Conservation (phyloP, 2,888 invertebrate species). For the Zygaena filipendulae region DNA sequence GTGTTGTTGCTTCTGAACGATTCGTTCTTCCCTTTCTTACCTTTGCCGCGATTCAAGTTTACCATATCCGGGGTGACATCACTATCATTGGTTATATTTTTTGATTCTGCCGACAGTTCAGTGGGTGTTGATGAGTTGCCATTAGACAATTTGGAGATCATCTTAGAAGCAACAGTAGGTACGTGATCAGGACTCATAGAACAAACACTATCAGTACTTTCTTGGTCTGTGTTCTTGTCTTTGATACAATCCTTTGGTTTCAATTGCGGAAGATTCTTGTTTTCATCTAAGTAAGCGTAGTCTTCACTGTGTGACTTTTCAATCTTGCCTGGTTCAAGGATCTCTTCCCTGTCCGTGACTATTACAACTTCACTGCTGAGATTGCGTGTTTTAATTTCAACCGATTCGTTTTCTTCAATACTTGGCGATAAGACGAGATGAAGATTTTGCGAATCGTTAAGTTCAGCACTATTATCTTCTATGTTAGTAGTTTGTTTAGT, state of each 20-base stretch:
- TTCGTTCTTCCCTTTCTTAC: constrained; percentile 41
- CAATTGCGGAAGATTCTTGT: constrained; percentile 29
- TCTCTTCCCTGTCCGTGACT: constrained; percentile 33
- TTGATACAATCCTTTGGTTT: constrained; percentile 27
- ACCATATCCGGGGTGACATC: constrained; percentile 50
- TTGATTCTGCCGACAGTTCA: constrained; percentile 25
- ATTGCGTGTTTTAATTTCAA: constrained; percentile 5
- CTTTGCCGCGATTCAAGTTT: constrained; percentile 34
- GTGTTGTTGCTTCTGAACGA: constrained; percentile 51
- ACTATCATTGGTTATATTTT: constrained; percentile 29
- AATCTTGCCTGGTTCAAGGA: constrained; percentile 29
- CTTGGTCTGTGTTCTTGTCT: constrained; percentile 48
- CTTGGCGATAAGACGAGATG: constrained; percentile 44
- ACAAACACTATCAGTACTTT: constrained; percentile 49
- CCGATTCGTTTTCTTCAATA: constrained; percentile 24
- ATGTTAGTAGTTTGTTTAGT: constrained; percentile 31
- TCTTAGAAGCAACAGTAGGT: constrained; percentile 43
- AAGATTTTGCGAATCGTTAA: constrained; percentile 54
- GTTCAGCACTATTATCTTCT: constrained; percentile 34
- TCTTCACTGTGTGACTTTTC: constrained; percentile 40
- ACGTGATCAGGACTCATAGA: constrained; percentile 46
- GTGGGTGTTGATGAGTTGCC: constrained; percentile 58
- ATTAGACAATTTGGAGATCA: constrained; percentile 58
- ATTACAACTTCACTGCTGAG: constrained; percentile 37
- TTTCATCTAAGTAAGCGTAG: constrained; percentile 35